A percentile compares a stretch with the other conserved stretches of the same genome.
These are phyloP conservation scores for Epinephelus coioides DNA, from an alignment of 2,797 vertebrate species.

Conservation along the genomic window DNA sequence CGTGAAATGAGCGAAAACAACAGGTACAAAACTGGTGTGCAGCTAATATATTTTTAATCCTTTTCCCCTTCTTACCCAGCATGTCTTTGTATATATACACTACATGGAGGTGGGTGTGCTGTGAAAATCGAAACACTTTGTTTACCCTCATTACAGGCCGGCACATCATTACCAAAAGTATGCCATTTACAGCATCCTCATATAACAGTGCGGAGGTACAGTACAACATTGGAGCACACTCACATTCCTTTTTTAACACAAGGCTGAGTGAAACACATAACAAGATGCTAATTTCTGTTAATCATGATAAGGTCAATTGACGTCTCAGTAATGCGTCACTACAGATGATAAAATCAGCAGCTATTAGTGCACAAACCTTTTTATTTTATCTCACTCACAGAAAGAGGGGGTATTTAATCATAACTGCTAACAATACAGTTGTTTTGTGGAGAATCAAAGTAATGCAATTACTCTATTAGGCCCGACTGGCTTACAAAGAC, in stretches of 20 bases:
- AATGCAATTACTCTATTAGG: conserved; percentile 46
- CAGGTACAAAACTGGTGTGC: neutral
- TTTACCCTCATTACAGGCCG: conserved; percentile 1
- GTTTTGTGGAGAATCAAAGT: conserved; percentile 23
- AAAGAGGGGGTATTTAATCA: neutral
- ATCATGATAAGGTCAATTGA: neutral
- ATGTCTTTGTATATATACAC: neutral
- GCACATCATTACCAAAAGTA: conserved; percentile 10
- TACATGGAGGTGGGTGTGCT: neutral
- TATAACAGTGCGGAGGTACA: neutral
- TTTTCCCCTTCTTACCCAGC: too few relatives aligned
- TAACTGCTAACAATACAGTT: neutral
- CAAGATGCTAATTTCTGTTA: conserved; percentile 8
- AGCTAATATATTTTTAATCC: neutral
- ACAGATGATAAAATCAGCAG: neutral
- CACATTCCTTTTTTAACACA: neutral
- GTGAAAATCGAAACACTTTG: conserved; percentile 1
- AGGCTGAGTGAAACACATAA: neutral
- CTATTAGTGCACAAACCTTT: neutral
- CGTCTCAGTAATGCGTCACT: neutral
- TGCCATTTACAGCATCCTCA: neutral
- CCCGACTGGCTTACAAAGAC: conserved; percentile 36
- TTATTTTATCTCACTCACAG: neutral
- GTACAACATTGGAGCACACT: neutral
- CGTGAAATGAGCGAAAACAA: neutral